These are phyloP conservation scores for Nematostella vectensis DNA, from an alignment of 92 coral and sea anemone species.

Conservation along the genomic window DNA sequence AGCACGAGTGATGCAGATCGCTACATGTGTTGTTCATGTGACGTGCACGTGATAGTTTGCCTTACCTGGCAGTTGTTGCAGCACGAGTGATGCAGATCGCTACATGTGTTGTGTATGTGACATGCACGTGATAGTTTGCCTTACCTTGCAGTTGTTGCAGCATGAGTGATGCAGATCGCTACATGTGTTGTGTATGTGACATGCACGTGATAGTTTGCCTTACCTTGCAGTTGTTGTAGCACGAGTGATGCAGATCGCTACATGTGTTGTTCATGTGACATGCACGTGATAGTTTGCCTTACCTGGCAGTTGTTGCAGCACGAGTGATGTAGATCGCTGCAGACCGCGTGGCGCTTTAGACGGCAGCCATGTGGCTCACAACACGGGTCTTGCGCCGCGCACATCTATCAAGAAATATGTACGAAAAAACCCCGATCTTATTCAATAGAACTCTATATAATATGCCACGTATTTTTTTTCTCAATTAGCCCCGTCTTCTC, in stretches of 20 bases:
- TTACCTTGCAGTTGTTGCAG: not conserved
- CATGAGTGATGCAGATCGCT: not conserved
- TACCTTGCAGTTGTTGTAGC: too few relatives aligned
- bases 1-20: too few relatives aligned
- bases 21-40: too few relatives aligned
- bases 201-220: not conserved
- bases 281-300: too few relatives aligned
- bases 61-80: too few relatives aligned
- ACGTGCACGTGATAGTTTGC: too few relatives aligned
- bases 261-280: too few relatives aligned
- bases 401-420: slow-evolving; percentile 8
- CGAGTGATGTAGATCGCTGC: slow-evolving; percentile 66
- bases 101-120: too few relatives aligned
- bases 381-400: slow-evolving; percentile 3
- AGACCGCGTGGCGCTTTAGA: not conserved
- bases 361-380: not conserved
- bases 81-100: too few relatives aligned
- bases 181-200: not conserved
- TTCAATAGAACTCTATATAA: not conserved
- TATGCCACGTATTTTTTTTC: not conserved
- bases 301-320: slow-evolving; percentile 66
- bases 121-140: not conserved
- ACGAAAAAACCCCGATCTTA: not conserved
- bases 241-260: too few relatives aligned
- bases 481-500: not conserved